Evolutionary conservation across 2,113 vertebrate genomes (phyloP), one percentile per base, ranked within the genome.

Genomic region (Marmota monax): DNA sequence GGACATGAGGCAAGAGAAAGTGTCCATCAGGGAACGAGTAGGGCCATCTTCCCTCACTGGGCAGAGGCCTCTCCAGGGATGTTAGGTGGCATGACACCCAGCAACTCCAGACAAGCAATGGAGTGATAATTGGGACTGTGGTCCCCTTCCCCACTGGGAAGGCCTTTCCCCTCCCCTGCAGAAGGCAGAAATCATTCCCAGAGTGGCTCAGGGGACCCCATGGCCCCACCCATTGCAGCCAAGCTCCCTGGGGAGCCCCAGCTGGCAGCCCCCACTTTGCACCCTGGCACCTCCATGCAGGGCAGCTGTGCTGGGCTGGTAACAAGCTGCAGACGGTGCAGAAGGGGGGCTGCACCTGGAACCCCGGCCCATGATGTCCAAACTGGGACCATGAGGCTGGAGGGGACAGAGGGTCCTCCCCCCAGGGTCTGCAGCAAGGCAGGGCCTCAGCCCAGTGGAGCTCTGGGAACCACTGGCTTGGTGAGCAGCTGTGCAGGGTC

Each of bases 401-500:
- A 45, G 45, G 45, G 45, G 45, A 45, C 45, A 45, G 45, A 45
- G 45, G 45, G 45, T 45, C 45, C 45, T 27, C 45, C 3, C 58
- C 61, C 8, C 23, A 27, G 61, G 23, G 29, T 70, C 95, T 85
- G 90, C 20, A 2, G 7, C 88, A 12, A 14, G n/a, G 27, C 93
- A 11, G 67, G 93, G 78, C 56, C 2, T 11, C 39, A 14, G 51
- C 97, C 96, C 90, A 97, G 90, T 97, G 90, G 96, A 93, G 90
- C 97, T 82, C 95, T 95, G 97, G 96, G 96, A 97, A 79, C 97
- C 63, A 92, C 92, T 72, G 95, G 97, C 96, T 96, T 95, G 90
- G 97, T 95, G 79, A 97, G 97, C 97, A 96, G 93, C 84, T 97
- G 98, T 90, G 94, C 97, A 32, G 25, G 42, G 34, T 78, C 88